These are phyloP conservation scores for Centropus bengalensis DNA, from an alignment of 2,113 vertebrate species.

Conservation along the genomic window DNA sequence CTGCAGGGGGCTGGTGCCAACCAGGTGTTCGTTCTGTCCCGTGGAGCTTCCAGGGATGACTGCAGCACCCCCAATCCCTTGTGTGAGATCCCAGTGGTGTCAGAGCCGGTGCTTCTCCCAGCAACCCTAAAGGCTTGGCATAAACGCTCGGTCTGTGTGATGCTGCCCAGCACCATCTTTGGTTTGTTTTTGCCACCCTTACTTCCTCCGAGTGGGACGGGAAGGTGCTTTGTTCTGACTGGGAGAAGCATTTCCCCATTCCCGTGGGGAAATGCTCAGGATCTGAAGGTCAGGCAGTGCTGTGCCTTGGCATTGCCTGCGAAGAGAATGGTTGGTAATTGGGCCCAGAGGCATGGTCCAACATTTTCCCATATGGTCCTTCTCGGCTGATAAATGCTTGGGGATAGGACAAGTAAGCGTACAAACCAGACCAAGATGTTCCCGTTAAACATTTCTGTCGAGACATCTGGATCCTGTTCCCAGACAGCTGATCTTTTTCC, in stretches of 20 bases:
- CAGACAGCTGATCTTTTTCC: background rate
- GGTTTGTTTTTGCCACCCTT: background rate
- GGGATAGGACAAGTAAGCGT: background rate
- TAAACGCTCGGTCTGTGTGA: background rate
- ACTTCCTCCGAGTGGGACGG: too few relatives aligned
- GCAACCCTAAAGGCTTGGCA: fast-evolving
- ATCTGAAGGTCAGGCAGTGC: background rate
- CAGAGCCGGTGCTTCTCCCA: background rate
- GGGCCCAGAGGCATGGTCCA: background rate
- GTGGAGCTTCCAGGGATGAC: too few relatives aligned
- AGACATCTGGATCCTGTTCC: background rate
- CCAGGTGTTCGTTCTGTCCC: fast-evolving
- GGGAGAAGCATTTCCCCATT: too few relatives aligned
- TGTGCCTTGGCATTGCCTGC: background rate
- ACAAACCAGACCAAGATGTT: background rate
- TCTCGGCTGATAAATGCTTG: background rate
- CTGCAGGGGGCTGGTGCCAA: background rate
- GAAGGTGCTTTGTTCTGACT: background rate
- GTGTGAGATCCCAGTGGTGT: fast-evolving
- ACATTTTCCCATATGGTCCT: background rate
- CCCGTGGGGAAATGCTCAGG: too few relatives aligned
- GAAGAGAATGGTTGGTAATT: background rate
- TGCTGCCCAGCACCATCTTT: background rate
- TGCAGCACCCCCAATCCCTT: fast-evolving
- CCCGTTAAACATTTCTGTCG: background rate